Conservation (phyloP, 1,140 invertebrate species). For the Eriocheir sinensis region DNA sequence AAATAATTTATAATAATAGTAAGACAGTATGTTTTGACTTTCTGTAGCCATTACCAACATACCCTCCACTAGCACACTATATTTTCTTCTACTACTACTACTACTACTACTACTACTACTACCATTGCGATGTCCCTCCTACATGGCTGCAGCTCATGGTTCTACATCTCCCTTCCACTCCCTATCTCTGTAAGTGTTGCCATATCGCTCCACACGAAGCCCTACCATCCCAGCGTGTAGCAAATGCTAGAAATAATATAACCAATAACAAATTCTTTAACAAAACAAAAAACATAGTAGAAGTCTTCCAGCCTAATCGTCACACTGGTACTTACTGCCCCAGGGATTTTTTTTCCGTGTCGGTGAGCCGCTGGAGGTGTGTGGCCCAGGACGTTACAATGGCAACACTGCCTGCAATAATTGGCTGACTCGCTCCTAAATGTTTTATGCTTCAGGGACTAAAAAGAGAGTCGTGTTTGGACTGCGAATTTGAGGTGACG, state of each 20-base stretch:
- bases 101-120: neutral
- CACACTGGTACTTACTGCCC: neutral
- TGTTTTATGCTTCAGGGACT: constrained; percentile 24
- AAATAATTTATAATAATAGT: too few species aligned
- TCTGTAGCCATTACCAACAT: too few species aligned
- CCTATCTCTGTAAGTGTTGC: neutral
- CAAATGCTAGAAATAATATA: neutral
- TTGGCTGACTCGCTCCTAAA: neutral
- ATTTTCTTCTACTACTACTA: neutral
- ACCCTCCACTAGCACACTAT: too few species aligned
- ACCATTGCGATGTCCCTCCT: neutral
- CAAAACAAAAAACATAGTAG: neutral
- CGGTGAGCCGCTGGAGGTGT: neutral
- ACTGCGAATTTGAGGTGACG: neutral
- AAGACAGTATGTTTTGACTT: too few species aligned
- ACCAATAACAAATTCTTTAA: neutral
- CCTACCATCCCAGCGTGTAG: neutral
- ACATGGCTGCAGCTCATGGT: neutral
- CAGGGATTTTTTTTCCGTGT: neutral
- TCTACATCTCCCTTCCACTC: neutral
- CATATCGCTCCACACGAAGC: neutral
- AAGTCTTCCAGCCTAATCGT: neutral
- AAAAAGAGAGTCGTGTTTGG: constrained; percentile 24
- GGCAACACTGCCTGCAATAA: constrained; percentile 3
- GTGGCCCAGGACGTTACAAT: neutral